Evolutionary conservation across 2,797 vertebrate species (phyloP).

Genomic region (Buphagus erythrorhynchus): DNA sequence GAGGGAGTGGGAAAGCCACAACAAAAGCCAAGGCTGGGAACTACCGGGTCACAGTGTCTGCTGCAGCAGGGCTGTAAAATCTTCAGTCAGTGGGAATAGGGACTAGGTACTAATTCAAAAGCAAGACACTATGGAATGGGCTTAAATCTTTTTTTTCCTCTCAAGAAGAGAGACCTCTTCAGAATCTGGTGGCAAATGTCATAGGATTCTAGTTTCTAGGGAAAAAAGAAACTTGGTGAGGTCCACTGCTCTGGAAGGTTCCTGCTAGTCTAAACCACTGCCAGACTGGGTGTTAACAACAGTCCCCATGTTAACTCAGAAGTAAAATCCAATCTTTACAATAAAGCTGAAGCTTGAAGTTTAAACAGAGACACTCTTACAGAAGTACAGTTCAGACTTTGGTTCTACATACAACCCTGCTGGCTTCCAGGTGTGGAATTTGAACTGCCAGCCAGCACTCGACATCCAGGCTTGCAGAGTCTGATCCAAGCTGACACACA

Average conservation of each 20-base stretch:
- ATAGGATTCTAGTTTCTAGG: neutral
- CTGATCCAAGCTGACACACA: neutral
- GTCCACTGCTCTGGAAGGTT: neutral
- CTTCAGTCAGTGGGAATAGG: neutral
- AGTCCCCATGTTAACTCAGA: neutral
- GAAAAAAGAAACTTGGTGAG: neutral
- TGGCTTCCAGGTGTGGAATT: neutral
- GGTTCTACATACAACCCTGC: neutral
- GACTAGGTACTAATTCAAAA: neutral
- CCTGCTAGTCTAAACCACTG: neutral
- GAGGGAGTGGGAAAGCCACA: neutral
- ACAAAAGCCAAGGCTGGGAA: conserved; percentile 29
- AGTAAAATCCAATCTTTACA: neutral
- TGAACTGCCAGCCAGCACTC: neutral
- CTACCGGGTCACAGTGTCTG: neutral
- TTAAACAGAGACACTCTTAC: neutral
- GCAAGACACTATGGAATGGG: neutral
- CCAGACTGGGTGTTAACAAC: neutral
- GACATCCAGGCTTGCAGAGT: neutral
- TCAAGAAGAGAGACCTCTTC: neutral
- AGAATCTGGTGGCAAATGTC: neutral
- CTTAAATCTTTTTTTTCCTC: neutral
- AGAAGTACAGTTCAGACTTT: neutral
- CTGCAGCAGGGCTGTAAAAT: neutral
- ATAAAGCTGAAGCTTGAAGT: neutral